Percentiles rank a stretch among this genome's conserved stretches.
Conservation (phyloP, 2,888 invertebrate species). For the Eupithecia insigniata region DNA sequence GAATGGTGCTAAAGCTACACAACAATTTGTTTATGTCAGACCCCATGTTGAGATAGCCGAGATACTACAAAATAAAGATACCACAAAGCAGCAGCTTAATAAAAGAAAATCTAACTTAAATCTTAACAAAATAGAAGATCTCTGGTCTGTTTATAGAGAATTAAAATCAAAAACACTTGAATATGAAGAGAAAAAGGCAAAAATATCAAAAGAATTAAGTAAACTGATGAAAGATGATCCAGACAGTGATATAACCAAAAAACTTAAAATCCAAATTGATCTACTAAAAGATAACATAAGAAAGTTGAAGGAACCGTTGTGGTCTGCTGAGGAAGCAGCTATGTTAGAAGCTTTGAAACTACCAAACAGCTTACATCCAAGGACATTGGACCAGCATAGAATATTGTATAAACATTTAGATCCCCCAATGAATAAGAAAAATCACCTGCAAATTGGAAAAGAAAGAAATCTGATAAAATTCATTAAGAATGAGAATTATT, state of each 20-base stretch:
- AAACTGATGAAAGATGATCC: slow-evolving; percentile 66
- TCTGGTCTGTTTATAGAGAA: slow-evolving; percentile 86
- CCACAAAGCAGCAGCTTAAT: slow-evolving; percentile 82
- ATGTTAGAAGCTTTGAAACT: slow-evolving; percentile 86
- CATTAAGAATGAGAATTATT: slow-evolving; percentile 84
- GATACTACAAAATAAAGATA: slow-evolving; percentile 77
- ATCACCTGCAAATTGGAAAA: slow-evolving; percentile 84
- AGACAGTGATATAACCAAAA: slow-evolving; percentile 72
- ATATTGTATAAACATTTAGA: slow-evolving; percentile 59
- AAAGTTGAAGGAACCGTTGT: slow-evolving; percentile 85
- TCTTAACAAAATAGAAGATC: slow-evolving; percentile 81
- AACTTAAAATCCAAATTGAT: slow-evolving; percentile 83
- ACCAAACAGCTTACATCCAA: slow-evolving; percentile 88
- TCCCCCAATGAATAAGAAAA: slow-evolving; percentile 64
- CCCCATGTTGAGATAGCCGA: slow-evolving; percentile 88
- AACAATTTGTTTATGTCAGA: slow-evolving; percentile 86
- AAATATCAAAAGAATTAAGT: slow-evolving; percentile 78
- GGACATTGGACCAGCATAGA: slow-evolving; percentile 82
- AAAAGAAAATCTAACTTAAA: slow-evolving; percentile 82
- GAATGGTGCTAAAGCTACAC: slow-evolving; percentile 87
- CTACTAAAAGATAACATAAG: slow-evolving; percentile 86
- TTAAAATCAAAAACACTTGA: slow-evolving; percentile 76
- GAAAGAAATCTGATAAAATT: slow-evolving; percentile 83
- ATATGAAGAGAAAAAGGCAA: slow-evolving; percentile 80
- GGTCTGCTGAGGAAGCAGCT: slow-evolving; percentile 89